Percentiles rank a stretch among this genome's conserved stretches.
These are phyloP conservation scores for Caenorhabditis imperialis DNA, from an alignment of 2,888 invertebrate genomes.

Conservation along the genomic window DNA sequence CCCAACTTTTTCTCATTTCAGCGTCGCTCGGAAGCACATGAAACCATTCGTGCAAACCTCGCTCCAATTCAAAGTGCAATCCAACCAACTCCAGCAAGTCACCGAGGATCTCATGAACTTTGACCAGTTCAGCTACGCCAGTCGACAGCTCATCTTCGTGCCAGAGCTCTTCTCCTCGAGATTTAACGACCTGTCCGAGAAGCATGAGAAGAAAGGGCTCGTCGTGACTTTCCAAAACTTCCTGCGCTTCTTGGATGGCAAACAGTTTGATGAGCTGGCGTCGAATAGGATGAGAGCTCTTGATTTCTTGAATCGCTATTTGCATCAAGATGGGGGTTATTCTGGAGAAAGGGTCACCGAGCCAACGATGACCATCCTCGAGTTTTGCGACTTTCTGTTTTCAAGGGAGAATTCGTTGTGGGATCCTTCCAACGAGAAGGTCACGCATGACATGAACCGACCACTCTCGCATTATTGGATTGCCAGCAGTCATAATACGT, in stretches of 20 bases:
- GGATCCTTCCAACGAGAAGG: slow-evolving; percentile 74
- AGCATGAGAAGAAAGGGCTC: slow-evolving; percentile 30
- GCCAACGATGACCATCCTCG: slow-evolving; percentile 65
- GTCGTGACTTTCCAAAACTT: slow-evolving; percentile 70
- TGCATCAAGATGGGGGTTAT: slow-evolving; percentile 65
- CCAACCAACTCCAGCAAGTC: slow-evolving; percentile 74
- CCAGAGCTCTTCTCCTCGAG: slow-evolving; percentile 57
- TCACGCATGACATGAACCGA: slow-evolving; percentile 72
- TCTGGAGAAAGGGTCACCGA: slow-evolving; percentile 60
- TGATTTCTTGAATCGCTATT: slow-evolving; percentile 68
- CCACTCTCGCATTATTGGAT: slow-evolving; percentile 75
- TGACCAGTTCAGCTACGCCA: slow-evolving; percentile 63
- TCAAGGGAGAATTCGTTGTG: slow-evolving; percentile 77
- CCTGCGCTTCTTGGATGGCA: slow-evolving; percentile 60
- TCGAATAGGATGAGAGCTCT: slow-evolving; percentile 59
- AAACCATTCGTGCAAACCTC: slow-evolving; percentile 77
- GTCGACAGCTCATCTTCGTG: slow-evolving; percentile 63
- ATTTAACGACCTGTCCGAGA: slow-evolving; percentile 56
- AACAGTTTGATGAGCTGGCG: slow-evolving; percentile 67
- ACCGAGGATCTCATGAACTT: slow-evolving; percentile 72
- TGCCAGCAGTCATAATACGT: slow-evolving; percentile 75
- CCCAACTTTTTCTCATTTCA: slow-evolving; percentile 30
- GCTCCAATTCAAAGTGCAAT: slow-evolving; percentile 75
- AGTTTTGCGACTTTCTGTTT: slow-evolving; percentile 77
- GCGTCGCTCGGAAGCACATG: slow-evolving; percentile 76